A percentile compares a stretch with the other conserved stretches of the same genome.
These are phyloP conservation scores for Amphiprion ocellaris DNA, from an alignment of 2,113 vertebrate genomes.

Conservation along the genomic window DNA sequence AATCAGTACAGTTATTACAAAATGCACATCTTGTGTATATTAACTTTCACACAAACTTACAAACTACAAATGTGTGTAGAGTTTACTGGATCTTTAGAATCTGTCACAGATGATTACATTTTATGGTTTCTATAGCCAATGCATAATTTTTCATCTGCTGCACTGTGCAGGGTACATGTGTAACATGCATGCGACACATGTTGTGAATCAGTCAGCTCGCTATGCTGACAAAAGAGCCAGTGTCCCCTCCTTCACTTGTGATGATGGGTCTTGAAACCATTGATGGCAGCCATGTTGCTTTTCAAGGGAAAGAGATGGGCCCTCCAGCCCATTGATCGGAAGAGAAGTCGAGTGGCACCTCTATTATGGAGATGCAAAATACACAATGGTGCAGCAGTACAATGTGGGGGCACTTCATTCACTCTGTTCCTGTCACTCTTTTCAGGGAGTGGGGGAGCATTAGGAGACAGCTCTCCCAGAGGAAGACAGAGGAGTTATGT, in stretches of 20 bases:
- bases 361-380: slow-evolving; percentile 91
- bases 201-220: slow-evolving; percentile 31
- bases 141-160: no score
- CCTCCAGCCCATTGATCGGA: slow-evolving; percentile 91
- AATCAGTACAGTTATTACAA: no score
- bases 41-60: no score
- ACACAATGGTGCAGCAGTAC: slow-evolving; percentile 80
- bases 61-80: no score
- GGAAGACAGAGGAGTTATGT: slow-evolving; percentile 48
- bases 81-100: no score
- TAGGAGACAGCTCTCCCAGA: slow-evolving; percentile 33
- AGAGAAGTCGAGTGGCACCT: slow-evolving; percentile 93
- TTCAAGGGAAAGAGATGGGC: slow-evolving; percentile 84
- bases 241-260: slow-evolving; percentile 72
- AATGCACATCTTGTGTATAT: no score
- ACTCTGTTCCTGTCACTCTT: slow-evolving; percentile 74
- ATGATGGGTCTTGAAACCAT: slow-evolving; percentile 91
- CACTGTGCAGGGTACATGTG: background rate
- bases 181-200: slow-evolving; percentile 12
- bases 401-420: slow-evolving; percentile 96
- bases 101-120: no score
- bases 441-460: slow-evolving; percentile 42
- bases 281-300: slow-evolving; percentile 88
- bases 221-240: background rate
- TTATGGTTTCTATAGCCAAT: no score